phyloP scores from a whole-genome alignment of 2,888 invertebrate genomes.

The Allophyes oxyacanthae region DNA sequence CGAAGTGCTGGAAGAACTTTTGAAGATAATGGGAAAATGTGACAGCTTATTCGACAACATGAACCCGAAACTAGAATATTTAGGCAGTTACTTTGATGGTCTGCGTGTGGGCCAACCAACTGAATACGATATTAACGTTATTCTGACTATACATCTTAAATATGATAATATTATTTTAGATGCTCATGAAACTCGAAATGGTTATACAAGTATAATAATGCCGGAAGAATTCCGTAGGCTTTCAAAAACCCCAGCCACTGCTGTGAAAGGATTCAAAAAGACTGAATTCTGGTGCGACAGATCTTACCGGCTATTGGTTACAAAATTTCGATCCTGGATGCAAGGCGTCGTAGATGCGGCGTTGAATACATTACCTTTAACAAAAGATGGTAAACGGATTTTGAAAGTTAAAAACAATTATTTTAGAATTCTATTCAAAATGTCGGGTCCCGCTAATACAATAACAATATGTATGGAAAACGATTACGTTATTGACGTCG shows the following conservation, averaged over 20 bases:
- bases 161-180: constrained; percentile 68
- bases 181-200: constrained; percentile 56
- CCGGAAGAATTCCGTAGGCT: constrained; percentile 75
- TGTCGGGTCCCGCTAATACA: constrained; percentile 75
- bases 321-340: constrained; percentile 71
- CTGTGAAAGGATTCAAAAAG: constrained; percentile 66
- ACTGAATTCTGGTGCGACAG: constrained; percentile 73
- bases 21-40: constrained; percentile 65
- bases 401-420: constrained; percentile 59
- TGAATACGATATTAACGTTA: constrained; percentile 75
- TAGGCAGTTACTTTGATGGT: constrained; percentile 77
- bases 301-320: constrained; percentile 63
- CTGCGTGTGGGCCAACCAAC: constrained; percentile 74
- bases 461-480: constrained; percentile 64
- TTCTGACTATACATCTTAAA: constrained; percentile 69
- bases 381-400: constrained; percentile 61
- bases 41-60: constrained; percentile 68
- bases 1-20: constrained; percentile 64
- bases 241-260: constrained; percentile 62
- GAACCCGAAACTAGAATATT: constrained; percentile 72
- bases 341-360: constrained; percentile 72
- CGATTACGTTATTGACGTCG: constrained; percentile 70
- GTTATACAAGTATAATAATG: constrained; percentile 69
- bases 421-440: constrained; percentile 65
- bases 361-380: constrained; percentile 62